Base-by-base conservation (phyloP, 2,888 invertebrate species). In the Terebella lapidaria region DNA sequence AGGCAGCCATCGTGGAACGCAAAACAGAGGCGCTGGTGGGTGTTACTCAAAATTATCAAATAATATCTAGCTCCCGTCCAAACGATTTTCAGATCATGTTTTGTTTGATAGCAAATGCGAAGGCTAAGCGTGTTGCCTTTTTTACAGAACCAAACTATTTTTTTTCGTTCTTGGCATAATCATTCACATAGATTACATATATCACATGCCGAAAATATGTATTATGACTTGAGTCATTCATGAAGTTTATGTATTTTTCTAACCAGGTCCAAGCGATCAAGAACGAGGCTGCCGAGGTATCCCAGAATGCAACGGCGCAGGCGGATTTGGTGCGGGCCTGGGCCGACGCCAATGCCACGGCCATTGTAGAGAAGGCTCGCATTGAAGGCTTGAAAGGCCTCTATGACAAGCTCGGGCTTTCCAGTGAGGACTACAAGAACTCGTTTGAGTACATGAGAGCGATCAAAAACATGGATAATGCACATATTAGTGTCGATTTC, bases 401-500 rank as follows among this genome's bases (percentile, higher is more conserved):
- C 18, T 75, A 73, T 63, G 42, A 26, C 4, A 62, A 53, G n/a
- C 64, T 75, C 2, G 61, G 62, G 5, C 64, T 75, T n/a, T 69
- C 62, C 1, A 60, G 65, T 3, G 67, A 70, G 55, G 59, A 71
- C 29, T 67, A 72, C 53, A 72, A 72, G 56, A 70, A 66, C 53
- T 69, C 72, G 27, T 72, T 76, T 47, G 74, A 76, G 61, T 75
- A 75, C 59, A 65, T 76, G 20, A 62, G 73, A 3, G 72, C 74
- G 1, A 64, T 76, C 5, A 65, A 68, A 46, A 68, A 68, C 15
- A 58, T 71, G 3, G 68, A 70, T 18, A 67, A 72, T 35, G 68
- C 70, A 1, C 72, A 73, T 59, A 60, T 75, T 10, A 72, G 74
- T 18, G 72, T 76, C 1, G 74, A 75, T 63, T 76, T 71, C 61